A percentile compares a stretch with the other conserved stretches of the same genome.
These are phyloP conservation scores for Pyralis farinalis DNA, from an alignment of 2,888 invertebrate genomes.

Conservation along the genomic window DNA sequence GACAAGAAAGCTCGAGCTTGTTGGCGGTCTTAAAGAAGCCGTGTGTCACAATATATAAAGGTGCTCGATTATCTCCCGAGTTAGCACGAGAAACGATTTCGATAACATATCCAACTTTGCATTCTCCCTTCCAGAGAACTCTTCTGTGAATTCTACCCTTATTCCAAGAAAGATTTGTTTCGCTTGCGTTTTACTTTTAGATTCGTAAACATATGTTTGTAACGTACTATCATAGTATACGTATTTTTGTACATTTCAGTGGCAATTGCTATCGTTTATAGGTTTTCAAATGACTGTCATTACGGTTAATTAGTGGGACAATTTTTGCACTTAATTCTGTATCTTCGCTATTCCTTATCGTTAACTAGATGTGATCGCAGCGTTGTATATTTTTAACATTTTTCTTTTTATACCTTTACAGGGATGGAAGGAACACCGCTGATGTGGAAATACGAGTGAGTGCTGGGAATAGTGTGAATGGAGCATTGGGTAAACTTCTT, in stretches of 20 bases:
- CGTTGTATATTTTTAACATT: too few species aligned
- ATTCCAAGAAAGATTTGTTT: background rate
- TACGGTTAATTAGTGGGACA: conserved; percentile 19
- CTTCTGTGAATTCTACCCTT: background rate
- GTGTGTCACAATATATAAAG: conserved; percentile 20
- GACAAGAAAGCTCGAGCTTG: too few species aligned
- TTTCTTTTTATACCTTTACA: too few species aligned
- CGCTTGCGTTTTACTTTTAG: background rate
- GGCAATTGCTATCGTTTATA: conserved; percentile 17
- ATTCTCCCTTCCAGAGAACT: background rate
- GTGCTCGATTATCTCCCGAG: conserved; percentile 30
- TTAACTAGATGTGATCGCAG: background rate
- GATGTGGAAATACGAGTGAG: too few species aligned
- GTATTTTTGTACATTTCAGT: conserved; percentile 16
- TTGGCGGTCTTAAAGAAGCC: too few species aligned
- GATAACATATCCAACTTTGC: conserved; percentile 14
- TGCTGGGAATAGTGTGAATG: too few species aligned
- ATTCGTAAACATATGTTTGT: background rate
- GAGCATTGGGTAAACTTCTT: too few species aligned
- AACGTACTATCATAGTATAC: background rate
- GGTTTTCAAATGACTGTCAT: conserved; percentile 16
- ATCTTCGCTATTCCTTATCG: conserved; percentile 7
- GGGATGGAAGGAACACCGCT: too few species aligned
- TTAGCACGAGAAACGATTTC: conserved; percentile 21
- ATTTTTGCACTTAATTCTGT: conserved; percentile 17